Evolutionary conservation across 2,888 invertebrate species (phyloP), one percentile per base, ranked within the genome.

Genomic region (Eupithecia vulgata): DNA sequence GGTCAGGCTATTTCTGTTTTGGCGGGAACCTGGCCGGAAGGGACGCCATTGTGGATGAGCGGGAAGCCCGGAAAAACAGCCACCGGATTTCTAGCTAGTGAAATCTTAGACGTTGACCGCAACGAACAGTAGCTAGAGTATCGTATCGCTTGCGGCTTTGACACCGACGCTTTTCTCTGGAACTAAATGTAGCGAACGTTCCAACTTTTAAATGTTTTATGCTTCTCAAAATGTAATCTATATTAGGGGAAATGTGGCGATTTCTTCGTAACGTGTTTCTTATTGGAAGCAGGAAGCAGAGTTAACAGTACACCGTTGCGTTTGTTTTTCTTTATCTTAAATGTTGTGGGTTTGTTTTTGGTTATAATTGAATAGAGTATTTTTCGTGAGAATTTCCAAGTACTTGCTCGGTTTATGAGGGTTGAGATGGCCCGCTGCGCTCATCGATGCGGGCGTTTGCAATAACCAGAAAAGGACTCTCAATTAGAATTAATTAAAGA

Each of bases 1-100:
- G 94, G 94, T 93, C 94, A 93, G 90, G 88, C 91, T 94, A 94
- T 94, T 94, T 94, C 92, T 91, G 93, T 91, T 94, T 93, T 92
- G 94, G 93, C 94, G 94, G 93, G 94, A 94, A 93, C 92, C 91
- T 90, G 92, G 91, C 93, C 94, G 94, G 94, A 94, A 92, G 88
- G 87, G 90, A 84, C 92, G 91, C 93, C 93, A 94, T 94, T 94
- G 94, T 94, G 88, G 93, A 92, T 90, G 91, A 87, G 88, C 87
- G 91, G 92, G 93, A 90, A 92, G 89, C 92, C 92, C 93, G 91
- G 94, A 92, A 93, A 93, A 93, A 90, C 89, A 88, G 85, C 87
- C 87, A 87, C 89, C 90, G 93, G 92, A 92, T 91, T 94, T 93
- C 92, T 90, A 90, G 87, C 90, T 90, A 93, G 90, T 93, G 94